phyloP scores from a whole-genome alignment of 2,113 vertebrate genomes.

The Stigmatopora nigra region DNA sequence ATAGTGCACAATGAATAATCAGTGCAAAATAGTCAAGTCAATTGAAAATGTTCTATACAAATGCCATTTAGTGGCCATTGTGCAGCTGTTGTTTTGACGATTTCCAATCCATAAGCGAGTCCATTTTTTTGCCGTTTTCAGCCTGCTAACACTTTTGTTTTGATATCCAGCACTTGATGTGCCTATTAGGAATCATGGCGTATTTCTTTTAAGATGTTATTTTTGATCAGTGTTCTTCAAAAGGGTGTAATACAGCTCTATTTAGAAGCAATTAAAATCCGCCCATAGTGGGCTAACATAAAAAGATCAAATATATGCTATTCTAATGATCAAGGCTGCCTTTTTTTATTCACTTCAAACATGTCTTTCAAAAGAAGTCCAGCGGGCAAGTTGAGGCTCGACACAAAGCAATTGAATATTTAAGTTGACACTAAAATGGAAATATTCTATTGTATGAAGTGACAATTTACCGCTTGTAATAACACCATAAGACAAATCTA shows the following conservation, averaged over 20 bases:
- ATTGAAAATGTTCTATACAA: constrained; percentile 24
- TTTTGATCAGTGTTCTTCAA: constrained; percentile 2
- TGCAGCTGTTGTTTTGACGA: constrained; percentile 38
- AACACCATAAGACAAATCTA: background rate
- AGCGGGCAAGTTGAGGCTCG: background rate
- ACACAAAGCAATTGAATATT: background rate
- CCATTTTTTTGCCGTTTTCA: background rate
- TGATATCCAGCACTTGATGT: constrained; percentile 8
- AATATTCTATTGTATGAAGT: background rate
- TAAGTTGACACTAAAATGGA: background rate
- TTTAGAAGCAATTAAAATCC: background rate
- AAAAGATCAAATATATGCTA: background rate
- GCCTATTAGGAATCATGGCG: background rate
- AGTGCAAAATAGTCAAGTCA: background rate
- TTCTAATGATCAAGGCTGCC: constrained; percentile 9
- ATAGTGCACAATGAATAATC: background rate
- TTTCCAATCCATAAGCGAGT: background rate
- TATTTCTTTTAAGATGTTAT: background rate
- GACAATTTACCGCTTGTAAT: background rate
- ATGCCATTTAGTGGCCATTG: constrained; percentile 34
- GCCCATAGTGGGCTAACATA: background rate
- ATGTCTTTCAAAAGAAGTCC: background rate
- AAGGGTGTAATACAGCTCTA: background rate
- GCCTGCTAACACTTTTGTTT: constrained; percentile 9
- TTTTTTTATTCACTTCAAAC: constrained; percentile 8